Base-by-base conservation (phyloP, 2,797 vertebrate genomes). In the Sebastes minor region DNA sequence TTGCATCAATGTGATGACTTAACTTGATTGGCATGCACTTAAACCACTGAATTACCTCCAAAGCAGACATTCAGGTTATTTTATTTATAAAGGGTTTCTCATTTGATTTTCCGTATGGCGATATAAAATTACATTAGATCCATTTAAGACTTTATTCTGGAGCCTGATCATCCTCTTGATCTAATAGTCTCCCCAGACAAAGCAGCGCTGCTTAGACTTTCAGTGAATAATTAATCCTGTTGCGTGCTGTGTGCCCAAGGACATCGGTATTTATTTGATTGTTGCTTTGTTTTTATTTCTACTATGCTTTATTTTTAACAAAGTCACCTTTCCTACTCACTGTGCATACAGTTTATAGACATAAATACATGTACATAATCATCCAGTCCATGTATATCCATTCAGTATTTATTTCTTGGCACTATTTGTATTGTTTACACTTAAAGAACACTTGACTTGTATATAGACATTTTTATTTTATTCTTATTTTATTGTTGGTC, bases 271-370 rank as follows among this genome's bases (percentile, higher is more conserved):
- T 27, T 11, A 28, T 52, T n/a, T 38, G 16, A 6, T 18, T 30
- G 8, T 23, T 35, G 33, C 33, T 35, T 35, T 35, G 35, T 38
- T 38, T 38, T 38, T 33, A 5, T 38, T 38, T 13, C 35, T 38
- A 0, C 14, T 22, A 3, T 18, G 4, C 46, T 49, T 32, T 10
- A 38, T 6, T 6, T 30, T 35, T 18, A 56, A 1, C 3, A 69
- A 62, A 68, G 92, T 96, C 88, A 91, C 94, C 27, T 42, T 42
- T 42, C 14, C 38, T 3, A 0, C 38, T 42, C 38, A 42, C 38
- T 42, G 0, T 42, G 38, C 38, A 42, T 42, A 42, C 5, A 42
- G 38, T 42, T 42, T 42, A 42, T 42, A 42, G 38, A 42, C 14
- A 3, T 42, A 42, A 0, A 38, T 38, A 38, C 12, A 35, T 42